Conservation (phyloP, 2,888 invertebrate species). For the Cotesia congregata region DNA sequence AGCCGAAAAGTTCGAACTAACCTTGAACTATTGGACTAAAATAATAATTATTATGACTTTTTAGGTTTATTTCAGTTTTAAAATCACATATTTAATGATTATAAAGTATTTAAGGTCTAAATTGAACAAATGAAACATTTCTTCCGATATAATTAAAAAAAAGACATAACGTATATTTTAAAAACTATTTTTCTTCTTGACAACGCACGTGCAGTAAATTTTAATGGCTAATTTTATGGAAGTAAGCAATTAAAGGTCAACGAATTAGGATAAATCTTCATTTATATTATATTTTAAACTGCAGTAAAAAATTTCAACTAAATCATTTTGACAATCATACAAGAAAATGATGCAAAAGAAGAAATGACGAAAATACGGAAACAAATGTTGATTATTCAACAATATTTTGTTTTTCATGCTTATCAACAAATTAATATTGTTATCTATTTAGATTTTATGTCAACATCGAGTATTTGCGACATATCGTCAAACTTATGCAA, state of each 20-base stretch:
- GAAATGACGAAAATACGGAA: not conserved
- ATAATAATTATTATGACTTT: too few relatives aligned
- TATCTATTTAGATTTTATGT: conserved; percentile 1
- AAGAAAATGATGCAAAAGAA: not conserved
- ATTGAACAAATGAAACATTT: too few relatives aligned
- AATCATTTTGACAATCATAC: not conserved
- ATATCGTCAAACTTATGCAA: not conserved
- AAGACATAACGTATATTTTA: too few relatives aligned
- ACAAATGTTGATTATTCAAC: not conserved
- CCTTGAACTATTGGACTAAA: too few relatives aligned
- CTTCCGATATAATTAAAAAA: too few relatives aligned
- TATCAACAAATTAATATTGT: not conserved
- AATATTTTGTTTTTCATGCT: not conserved
- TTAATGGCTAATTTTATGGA: not conserved
- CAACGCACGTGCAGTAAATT: not conserved
- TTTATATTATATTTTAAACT: not conserved
- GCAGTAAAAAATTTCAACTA: not conserved
- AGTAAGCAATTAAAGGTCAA: not conserved
- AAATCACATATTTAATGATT: too few relatives aligned
- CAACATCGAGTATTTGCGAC: not conserved
- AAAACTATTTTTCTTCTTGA: too few relatives aligned
- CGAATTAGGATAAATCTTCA: not conserved
- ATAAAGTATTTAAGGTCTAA: too few relatives aligned
- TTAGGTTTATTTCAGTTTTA: too few relatives aligned
- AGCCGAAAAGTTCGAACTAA: too few relatives aligned